phyloP scores from a whole-genome alignment of 1,140 invertebrate species.

The Neodiprion pinetum region DNA sequence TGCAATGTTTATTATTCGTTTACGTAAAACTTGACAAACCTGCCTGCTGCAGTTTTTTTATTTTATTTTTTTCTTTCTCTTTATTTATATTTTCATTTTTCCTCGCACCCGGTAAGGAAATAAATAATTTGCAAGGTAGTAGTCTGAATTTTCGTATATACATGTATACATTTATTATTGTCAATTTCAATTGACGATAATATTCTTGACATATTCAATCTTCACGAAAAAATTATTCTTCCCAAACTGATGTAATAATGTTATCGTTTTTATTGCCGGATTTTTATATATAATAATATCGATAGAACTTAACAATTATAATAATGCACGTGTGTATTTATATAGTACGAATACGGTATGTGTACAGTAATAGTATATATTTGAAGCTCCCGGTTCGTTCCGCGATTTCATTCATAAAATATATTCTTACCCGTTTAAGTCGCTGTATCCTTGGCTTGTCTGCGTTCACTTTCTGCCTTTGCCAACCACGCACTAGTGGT shows the following conservation, averaged over 20 bases:
- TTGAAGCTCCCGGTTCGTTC: background rate
- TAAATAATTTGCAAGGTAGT: too few species aligned
- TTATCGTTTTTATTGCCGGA: too few species aligned
- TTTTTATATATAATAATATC: background rate
- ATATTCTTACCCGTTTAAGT: background rate
- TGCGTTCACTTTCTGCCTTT: too few species aligned
- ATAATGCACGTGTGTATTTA: background rate
- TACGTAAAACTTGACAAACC: slow-evolving; percentile 3
- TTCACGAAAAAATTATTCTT: too few species aligned
- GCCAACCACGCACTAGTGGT: too few species aligned
- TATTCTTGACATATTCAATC: background rate
- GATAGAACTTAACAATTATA: background rate
- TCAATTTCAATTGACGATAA: background rate
- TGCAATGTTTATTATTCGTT: background rate
- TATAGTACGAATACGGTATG: background rate
- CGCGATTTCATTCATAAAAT: background rate
- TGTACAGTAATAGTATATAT: background rate
- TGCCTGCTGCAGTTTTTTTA: background rate
- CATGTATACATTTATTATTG: background rate
- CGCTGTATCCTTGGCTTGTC: too few species aligned
- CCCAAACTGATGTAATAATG: too few species aligned
- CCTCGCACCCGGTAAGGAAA: too few species aligned
- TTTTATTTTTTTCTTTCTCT: too few species aligned
- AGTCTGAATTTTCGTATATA: background rate
- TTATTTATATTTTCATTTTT: background rate